Evolutionary conservation across 2,797 vertebrate genomes (phyloP).

Genomic region (Dendrocincla tyrannina): DNA sequence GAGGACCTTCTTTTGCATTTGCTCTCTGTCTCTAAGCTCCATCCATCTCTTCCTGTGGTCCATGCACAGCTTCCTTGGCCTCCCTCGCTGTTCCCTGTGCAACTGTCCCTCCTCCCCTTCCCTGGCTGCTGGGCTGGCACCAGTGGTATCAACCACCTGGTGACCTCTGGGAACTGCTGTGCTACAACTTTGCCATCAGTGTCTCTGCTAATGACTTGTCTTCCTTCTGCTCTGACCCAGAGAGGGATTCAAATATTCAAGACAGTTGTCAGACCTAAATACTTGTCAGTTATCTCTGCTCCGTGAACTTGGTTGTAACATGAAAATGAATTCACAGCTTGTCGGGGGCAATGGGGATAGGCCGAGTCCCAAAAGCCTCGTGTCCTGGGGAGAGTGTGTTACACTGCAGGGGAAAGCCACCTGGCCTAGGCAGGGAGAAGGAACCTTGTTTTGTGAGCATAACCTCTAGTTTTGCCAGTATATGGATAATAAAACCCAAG

Average conservation of each 20-base stretch:
- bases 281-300: neutral
- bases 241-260: neutral
- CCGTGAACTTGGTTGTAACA: neutral
- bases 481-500: neutral
- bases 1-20: neutral
- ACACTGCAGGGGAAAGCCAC: neutral
- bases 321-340: neutral
- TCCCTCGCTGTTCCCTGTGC: neutral
- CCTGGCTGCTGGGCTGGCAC: neutral
- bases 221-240: neutral
- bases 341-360: neutral
- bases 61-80: neutral
- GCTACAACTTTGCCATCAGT: neutral
- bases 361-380: neutral
- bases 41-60: neutral
- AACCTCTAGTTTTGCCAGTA: neutral
- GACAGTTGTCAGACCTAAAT: neutral
- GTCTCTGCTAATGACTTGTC: neutral
- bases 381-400: neutral
- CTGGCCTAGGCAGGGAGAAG: neutral
- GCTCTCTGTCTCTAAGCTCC: neutral
- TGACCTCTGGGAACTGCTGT: neutral
- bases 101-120: neutral
- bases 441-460: neutral
- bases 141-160: neutral